Evolutionary conservation across 2,797 vertebrate genomes (phyloP), one percentile per base, ranked within the genome.

Genomic region (Takifugu ocellatus): DNA sequence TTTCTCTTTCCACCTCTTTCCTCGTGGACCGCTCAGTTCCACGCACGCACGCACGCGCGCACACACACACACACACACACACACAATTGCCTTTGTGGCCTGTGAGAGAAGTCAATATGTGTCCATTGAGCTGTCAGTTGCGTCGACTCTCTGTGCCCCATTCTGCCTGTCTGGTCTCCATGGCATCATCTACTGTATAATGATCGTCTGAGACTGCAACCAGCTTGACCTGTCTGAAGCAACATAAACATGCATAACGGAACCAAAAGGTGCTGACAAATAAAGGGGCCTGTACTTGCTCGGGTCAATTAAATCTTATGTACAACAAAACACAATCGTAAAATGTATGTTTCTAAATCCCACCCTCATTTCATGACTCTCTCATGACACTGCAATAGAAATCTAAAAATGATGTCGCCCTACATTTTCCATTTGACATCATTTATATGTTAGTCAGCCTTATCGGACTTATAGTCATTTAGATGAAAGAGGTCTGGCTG

Each of bases 31-130:
- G 21, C 46, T 49, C 51, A 55, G 2, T 48, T 21, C 2, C 46
- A 48, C 8, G 51, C 61, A 47, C 68, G 65, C 66, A 51, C 63
- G 55, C 53, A 61, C 21, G 11, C 45, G 27, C 59, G 53, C 62
- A 46, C 66, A 56, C 62, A 21, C 36, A 16, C 65, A 54, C 63
- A 66, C 69, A 54, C 53, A 61, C 59, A 66, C 59, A 64, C 31
- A 59, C 50, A 66, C 63, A 54, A 64, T 46, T 53, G 58, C 60
- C 54, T 79, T 84, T 72, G 73, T 70, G 47, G 75, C 49, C 78
- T 87, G 89, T 91, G 91, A 92, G 91, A 90, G 83, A 91, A 91
- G 91, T 90, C 87, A 92, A 91, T 85, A 91, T 63, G 50, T 78
- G 84, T 82, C 72, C 76, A 66, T 84, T 88, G 74, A 85, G 79